Evolutionary conservation across 2,797 vertebrate species (phyloP).

Genomic region (Phoeniculus purpureus): DNA sequence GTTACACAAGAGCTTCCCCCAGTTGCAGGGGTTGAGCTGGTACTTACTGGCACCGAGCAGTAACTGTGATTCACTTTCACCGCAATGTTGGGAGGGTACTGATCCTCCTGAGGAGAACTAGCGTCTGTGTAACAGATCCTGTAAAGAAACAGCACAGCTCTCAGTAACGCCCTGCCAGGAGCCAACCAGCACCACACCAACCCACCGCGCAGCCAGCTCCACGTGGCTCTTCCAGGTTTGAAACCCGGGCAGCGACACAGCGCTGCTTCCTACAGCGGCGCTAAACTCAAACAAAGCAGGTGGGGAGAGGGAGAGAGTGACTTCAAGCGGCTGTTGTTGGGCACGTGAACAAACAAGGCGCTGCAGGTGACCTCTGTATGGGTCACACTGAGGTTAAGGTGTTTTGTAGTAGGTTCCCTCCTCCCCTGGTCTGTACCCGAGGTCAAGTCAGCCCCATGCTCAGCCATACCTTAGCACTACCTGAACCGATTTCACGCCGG

Average conservation of each 20-base stretch:
- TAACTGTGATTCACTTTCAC: slow-evolving; percentile 99
- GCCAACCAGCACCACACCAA: not conserved
- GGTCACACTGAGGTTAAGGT: fast-evolving
- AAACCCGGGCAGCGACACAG: not conserved
- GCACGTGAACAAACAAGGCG: not conserved
- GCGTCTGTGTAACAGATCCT: slow-evolving; percentile 99
- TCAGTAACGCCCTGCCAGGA: not conserved
- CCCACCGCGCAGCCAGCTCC: not conserved
- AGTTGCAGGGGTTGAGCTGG: not conserved
- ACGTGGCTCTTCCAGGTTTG: not conserved
- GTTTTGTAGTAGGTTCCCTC: not conserved
- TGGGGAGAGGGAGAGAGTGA: not conserved
- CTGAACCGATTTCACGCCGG: slow-evolving; percentile 94
- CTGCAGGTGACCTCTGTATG: not conserved
- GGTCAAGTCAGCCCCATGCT: not conserved
- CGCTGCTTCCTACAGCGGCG: not conserved
- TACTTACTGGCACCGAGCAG: slow-evolving; percentile 95
- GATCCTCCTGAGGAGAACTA: slow-evolving; percentile 95
- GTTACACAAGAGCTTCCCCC: not conserved
- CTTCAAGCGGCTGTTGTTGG: not conserved
- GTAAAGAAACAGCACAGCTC: not conserved
- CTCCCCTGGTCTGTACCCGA: not conserved
- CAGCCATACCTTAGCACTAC: slow-evolving; percentile 93
- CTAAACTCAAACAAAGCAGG: not conserved
- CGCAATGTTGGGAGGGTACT: slow-evolving; percentile 97